phyloP scores from a whole-genome alignment of 1,140 invertebrate species.

The Holotrichia oblita region DNA sequence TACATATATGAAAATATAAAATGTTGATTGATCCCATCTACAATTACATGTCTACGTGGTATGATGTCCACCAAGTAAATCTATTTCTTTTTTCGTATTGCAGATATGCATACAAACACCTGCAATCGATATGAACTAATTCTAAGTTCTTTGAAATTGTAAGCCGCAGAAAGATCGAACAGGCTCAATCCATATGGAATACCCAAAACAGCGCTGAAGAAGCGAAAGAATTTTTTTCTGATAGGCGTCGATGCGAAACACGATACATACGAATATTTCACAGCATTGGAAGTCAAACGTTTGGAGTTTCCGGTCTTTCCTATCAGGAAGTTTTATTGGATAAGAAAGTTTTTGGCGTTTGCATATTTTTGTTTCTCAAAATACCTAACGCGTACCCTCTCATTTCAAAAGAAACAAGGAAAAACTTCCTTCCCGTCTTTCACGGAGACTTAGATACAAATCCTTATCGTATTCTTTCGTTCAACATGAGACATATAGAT shows the following conservation, averaged over 20 bases:
- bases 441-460: background rate
- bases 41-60: no score
- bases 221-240: background rate
- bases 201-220: background rate
- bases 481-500: background rate
- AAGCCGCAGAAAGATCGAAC: background rate
- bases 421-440: background rate
- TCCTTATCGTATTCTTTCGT: conserved; percentile 14
- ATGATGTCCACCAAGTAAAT: no score
- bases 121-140: background rate
- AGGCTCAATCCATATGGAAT: background rate
- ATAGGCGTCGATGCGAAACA: background rate
- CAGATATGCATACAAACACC: background rate
- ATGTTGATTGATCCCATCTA: no score
- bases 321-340: conserved; percentile 23
- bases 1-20: no score
- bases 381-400: background rate
- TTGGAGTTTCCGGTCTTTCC: background rate
- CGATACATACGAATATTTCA: background rate
- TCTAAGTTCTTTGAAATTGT: background rate
- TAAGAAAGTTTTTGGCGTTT: conserved; percentile 23
- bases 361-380: conserved; percentile 25
- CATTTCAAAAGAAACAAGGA: background rate
- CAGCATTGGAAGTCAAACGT: background rate
- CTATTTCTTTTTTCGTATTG: no score